Conservation (phyloP, 1,140 invertebrate species). For the Zaprionus inermis region DNA sequence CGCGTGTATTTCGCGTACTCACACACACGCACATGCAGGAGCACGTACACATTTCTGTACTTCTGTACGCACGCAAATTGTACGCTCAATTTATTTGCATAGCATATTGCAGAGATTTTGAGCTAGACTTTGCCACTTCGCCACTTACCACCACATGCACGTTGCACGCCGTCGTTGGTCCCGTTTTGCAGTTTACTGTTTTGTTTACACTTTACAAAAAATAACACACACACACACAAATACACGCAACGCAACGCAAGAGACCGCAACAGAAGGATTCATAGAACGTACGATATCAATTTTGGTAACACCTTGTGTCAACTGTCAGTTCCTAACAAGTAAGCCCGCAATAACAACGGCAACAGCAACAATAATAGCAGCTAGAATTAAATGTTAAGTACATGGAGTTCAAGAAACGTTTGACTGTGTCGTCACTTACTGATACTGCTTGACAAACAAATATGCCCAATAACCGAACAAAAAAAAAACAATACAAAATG, state of each 20-base stretch:
- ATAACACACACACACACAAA: background rate
- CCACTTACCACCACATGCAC: conserved; percentile 23
- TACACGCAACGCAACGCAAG: background rate
- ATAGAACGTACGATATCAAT: background rate
- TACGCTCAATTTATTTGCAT: background rate
- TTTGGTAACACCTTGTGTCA: background rate
- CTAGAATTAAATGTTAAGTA: background rate
- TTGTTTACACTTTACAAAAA: conserved; percentile 31
- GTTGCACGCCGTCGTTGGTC: conserved; percentile 1
- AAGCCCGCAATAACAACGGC: background rate
- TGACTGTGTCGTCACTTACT: conserved; percentile 13
- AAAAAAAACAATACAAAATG: conserved; percentile 15
- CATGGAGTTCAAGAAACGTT: too few relatives aligned
- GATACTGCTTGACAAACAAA: conserved; percentile 18
- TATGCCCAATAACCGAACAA: conserved; percentile 24
- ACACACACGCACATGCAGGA: conserved; percentile 1
- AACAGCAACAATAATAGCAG: background rate
- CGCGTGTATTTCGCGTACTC: background rate
- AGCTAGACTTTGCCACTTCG: conserved; percentile 40
- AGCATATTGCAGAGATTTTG: conserved; percentile 48
- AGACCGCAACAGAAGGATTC: background rate
- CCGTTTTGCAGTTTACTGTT: background rate
- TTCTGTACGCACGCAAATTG: background rate
- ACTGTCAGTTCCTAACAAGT: conserved; percentile 10
- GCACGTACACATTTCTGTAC: background rate